Evolutionary conservation across 2,113 vertebrate species (phyloP), one percentile per base, ranked within the genome.

Genomic region (Hiodon alosoides): DNA sequence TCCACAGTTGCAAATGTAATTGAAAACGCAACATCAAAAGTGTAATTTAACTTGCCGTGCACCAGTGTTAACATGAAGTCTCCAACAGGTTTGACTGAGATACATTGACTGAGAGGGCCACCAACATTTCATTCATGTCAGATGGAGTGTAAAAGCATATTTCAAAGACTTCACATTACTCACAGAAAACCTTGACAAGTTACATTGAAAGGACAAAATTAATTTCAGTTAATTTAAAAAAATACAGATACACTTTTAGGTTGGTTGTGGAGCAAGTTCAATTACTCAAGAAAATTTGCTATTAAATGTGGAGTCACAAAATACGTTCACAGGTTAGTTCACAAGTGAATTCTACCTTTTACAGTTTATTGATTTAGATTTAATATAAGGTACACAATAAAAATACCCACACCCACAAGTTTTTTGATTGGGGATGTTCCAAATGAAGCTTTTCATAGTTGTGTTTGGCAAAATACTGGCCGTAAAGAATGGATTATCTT

Each of bases 61-160:
- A 90, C 86, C 90, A 89, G 91, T 92, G 86, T 86, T 89, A 86
- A 91, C 84, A 88, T 89, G 87, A 86, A 88, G 91, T 83, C 91
- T 91, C 83, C 79, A 93, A 93, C 92, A 94, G 92, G 94, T 96
- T 93, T 95, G 90, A 89, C 90, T 83, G 85, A 92, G 94, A 94
- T 94, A 91, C 91, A 93, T 95, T 94, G 95, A 95, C 94, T 87
- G 93, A 93, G 93, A 93, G 90, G 85, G 87, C 91, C 85, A 89
- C 92, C 94, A 92, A 96, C 95, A 95, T 94, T 94, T 90, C 88
- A 88, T 91, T 88, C 86, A 87, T 95, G 94, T 95, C 92, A 90
- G 91, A 95, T 95, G 91, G 88, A 88, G 89, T 91, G 89, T 87
- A 93, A 95, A 95, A 91, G 93, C 91, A 93, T 93, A 94, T 94